Evolutionary conservation across 1,140 invertebrate genomes (phyloP), one percentile per base, ranked within the genome.

Genomic region (Drosophila kanapiae): DNA sequence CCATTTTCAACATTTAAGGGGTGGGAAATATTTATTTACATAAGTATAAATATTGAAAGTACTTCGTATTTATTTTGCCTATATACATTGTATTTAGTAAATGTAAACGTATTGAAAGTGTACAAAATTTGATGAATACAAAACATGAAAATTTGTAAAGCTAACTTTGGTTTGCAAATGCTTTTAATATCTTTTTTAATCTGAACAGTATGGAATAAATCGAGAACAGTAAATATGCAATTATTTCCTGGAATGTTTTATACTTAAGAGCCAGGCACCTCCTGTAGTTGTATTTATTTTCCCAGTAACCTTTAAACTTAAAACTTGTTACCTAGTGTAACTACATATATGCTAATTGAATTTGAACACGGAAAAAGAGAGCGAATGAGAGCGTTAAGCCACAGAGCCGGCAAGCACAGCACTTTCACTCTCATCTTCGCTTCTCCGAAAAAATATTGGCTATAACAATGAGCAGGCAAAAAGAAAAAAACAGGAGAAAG

Each of bases 361-460:
- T 60, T 38, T 60, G 68, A 72, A 72, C 68, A 72, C 70, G 56
- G 54, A 72, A 72, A 72, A 72, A 72, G 67, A 72, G 53, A 72
- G 37, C 23, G 8, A 59, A 29, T 63, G 51, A 72, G 37, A 59
- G 67, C 45, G 11, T 27, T 4, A 23, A 16, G 23, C 62, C 48
- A 68, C 37, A 16, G 35, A 68, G 64, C 70, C 70, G 70, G 70
- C 68, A 60, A 59, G 48, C 38, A 38, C 70, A 60, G 42, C 54
- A 74, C 70, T 74, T 74, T 74, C 70, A 74, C 70, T 74, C 70
- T 74, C 54, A 37, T 45, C 31, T 29, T 33, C 37, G 5, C 54
- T n/a, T n/a, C 53, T 38, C 68, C 47, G n/a, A 31, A 47, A 49
- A 59, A 74, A 74, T 74, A 72, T 74, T 74, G 70, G 70, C 68